Base-by-base conservation (phyloP, 2,888 invertebrate genomes). In the Melinaea marsaeus region DNA sequence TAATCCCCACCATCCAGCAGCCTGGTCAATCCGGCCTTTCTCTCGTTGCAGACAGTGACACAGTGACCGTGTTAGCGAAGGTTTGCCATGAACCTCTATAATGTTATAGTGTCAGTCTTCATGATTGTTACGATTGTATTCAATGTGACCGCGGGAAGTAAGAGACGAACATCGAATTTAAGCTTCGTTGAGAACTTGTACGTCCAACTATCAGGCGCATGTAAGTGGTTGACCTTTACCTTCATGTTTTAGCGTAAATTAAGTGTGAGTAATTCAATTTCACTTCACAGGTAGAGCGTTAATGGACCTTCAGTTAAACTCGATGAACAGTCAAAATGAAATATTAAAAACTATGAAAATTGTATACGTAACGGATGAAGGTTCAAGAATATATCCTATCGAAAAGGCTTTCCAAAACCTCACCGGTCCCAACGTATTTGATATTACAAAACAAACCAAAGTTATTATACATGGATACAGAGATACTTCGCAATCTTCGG, bases 391-490 rank as follows among this genome's bases (percentile, higher is more conserved):
- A 0, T 87, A 82, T 74, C 82, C 85, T 22, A 85, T 91, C 32
- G 81, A 87, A 68, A 81, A 85, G 64, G 85, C 90, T 2, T 88
- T 79, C 68, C 74, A 73, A 35, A 79, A 79, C 45, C 78, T 90
- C 4, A 85, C 80, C 2, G 81, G 83, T 62, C 81, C 85, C 0
- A 72, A 76, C 2, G 71, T 81, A 65, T 90, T 85, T 64, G 90
- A 90, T 69, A 89, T 90, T 62, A 84, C 84, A 2, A 89, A 83
- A 73, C 86, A 90, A 74, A 89, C 89, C 6, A 90, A 90, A 79
- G 75, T 91, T 64, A 78, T 90, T 47, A 88, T 91, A 64, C 91
- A 91, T 68, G 91, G 91, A 59, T 91, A 82, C 65, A 88, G 83
- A 74, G 91, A 91, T 66, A 85, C 79, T 69, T 83, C 90, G 32